Conservation (phyloP, 2,113 vertebrate genomes). For the Tricholaema leucomelas region DNA sequence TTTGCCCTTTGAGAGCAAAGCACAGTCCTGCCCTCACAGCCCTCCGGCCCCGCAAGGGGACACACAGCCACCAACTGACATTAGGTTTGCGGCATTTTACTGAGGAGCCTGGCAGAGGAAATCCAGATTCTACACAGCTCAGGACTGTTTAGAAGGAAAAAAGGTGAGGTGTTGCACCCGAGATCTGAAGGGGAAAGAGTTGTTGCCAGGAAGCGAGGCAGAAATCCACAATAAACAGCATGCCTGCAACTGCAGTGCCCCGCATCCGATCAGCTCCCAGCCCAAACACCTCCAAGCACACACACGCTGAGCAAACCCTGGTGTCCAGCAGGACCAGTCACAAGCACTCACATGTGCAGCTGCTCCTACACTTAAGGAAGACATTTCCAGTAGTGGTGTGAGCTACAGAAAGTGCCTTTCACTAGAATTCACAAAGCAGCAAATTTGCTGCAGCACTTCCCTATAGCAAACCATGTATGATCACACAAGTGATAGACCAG, state of each 20-base stretch:
- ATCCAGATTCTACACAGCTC: neutral
- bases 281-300: neutral
- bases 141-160: neutral
- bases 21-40: neutral
- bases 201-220: neutral
- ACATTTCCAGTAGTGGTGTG: neutral
- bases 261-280: neutral
- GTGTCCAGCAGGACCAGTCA: accelerated
- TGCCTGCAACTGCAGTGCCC: neutral
- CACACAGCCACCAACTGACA: accelerated
- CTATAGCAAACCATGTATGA: neutral
- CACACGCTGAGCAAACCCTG: accelerated
- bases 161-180: neutral
- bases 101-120: neutral
- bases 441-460: neutral
- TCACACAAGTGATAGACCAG: neutral
- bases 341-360: accelerated
- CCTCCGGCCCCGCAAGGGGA: neutral
- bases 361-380: neutral
- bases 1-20: neutral
- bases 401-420: neutral
- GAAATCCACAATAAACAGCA: neutral
- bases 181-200: neutral
- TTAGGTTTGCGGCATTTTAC: neutral
- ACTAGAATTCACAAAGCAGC: neutral